Base-by-base conservation (phyloP, 2,113 vertebrate species). In the Perca schrenkii region DNA sequence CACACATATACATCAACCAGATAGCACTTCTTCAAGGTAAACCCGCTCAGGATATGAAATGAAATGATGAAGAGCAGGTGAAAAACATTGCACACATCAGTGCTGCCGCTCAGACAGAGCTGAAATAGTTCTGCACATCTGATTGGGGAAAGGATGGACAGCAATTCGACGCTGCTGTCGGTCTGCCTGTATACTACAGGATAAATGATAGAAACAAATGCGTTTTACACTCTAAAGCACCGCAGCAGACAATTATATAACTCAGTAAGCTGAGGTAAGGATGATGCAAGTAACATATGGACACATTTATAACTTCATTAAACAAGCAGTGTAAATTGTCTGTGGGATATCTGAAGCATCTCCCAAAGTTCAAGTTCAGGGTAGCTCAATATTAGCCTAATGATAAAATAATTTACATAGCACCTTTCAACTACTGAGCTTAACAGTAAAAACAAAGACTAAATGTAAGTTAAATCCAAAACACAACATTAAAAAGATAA, bases 71-170 rank as follows among this genome's bases (percentile, higher is more conserved):
- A 92, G 91, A 92, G 91, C 87, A 89, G 77, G 63, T 90, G 88
- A 88, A 90, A 91, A 93, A 94, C 91, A 94, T 79, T 89, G 84
- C 91, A 93, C 85, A 93, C 85, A 93, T 93, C 92, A 93, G 91
- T 87, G 90, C 81, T 82, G 91, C 88, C 14, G 87, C 81, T 93
- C 85, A 89, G 78, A 84, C 79, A 34, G 86, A 79, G 85, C 79
- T 84, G 86, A 91, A 94, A 91, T 85, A 88, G 89, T 88, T 86
- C 89, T 85, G 82, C 78, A 89, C 91, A 90, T 83, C 80, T 83
- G 89, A 93, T 58, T 71, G 88, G 82, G 79, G 79, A 79, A 80
- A 77, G 77, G 82, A 88, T 75, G 88, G 91, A 91, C 90, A 84
- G 86, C 69, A 72, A 76, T 82, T 77, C 21, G 22, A 66, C 68